Percentiles rank a stretch among this genome's conserved stretches.
Evolutionary conservation across 2,113 vertebrate species (phyloP).

Genomic region (Progne subis): DNA sequence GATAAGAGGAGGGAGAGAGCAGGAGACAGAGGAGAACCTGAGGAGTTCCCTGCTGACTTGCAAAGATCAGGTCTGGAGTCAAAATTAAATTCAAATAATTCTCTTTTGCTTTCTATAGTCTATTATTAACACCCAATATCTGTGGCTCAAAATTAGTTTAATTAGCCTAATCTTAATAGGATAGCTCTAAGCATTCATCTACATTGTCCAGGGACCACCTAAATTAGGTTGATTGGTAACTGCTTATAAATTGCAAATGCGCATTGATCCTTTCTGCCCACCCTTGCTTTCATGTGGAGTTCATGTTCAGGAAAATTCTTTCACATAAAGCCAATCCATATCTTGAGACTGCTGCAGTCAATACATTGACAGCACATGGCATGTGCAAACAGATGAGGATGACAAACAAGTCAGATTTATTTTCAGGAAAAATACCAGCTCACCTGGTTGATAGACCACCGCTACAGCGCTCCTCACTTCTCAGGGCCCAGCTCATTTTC

Average conservation of each 20-base stretch:
- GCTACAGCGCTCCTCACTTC: accelerated
- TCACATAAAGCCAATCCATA: neutral
- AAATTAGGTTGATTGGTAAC: neutral
- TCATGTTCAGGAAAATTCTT: neutral
- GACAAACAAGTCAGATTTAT: neutral
- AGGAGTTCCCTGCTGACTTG: neutral
- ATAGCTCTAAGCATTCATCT: neutral
- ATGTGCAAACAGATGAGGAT: neutral
- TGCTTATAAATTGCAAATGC: neutral
- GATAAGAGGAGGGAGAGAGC: neutral
- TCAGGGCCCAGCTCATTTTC: neutral
- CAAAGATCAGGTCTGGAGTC: neutral
- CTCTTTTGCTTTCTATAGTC: neutral
- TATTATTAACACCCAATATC: neutral
- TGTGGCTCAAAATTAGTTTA: neutral
- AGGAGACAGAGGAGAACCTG: neutral
- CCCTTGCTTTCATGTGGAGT: neutral
- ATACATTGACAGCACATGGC: neutral
- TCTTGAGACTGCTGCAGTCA: neutral
- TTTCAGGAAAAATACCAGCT: neutral
- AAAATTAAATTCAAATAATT: neutral
- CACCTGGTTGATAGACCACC: neutral
- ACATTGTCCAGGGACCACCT: neutral
- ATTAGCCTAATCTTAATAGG: neutral
- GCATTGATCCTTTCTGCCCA: neutral